Percentiles rank a stretch among this genome's conserved stretches.
phyloP scores from a whole-genome alignment of 1,140 invertebrate species.

The Pachypeltis micranthus region DNA sequence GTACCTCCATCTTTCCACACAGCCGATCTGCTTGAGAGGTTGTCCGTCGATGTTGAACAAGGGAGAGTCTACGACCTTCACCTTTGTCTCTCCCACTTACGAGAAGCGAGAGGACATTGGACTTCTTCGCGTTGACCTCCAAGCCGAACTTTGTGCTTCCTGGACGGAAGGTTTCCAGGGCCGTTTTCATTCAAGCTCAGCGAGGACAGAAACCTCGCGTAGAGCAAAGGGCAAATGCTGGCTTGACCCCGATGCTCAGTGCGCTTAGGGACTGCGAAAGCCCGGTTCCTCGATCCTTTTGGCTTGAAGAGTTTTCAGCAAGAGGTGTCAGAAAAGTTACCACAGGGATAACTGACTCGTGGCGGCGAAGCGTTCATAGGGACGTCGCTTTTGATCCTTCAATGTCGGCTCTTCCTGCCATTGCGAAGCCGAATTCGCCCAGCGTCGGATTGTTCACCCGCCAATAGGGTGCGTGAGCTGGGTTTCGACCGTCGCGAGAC shows the following conservation, averaged over 20 bases:
- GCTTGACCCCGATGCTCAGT: slow-evolving; percentile 64
- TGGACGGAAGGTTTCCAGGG: too few relatives aligned
- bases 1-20: too few relatives aligned
- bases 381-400: slow-evolving; percentile 74
- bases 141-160: too few relatives aligned
- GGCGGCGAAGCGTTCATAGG: slow-evolving; percentile 72
- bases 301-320: slow-evolving; percentile 58
- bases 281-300: slow-evolving; percentile 69
- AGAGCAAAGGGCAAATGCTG: slow-evolving; percentile 71
- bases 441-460: slow-evolving; percentile 73
- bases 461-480: slow-evolving; percentile 57
- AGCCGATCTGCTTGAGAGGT: too few relatives aligned
- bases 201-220: slow-evolving; percentile 72
- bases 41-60: too few relatives aligned
- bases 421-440: slow-evolving; percentile 72
- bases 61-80: too few relatives aligned
- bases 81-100: too few relatives aligned
- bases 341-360: slow-evolving; percentile 76
- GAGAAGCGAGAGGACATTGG: too few relatives aligned
- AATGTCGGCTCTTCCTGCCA: slow-evolving; percentile 78
- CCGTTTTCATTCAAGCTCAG: too few relatives aligned
- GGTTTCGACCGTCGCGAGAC: slow-evolving; percentile 70
- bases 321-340: slow-evolving; percentile 75
- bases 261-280: slow-evolving; percentile 61
- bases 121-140: too few relatives aligned